Evolutionary conservation across 1,140 invertebrate species (phyloP).

Genomic region (Orchestia grillus): DNA sequence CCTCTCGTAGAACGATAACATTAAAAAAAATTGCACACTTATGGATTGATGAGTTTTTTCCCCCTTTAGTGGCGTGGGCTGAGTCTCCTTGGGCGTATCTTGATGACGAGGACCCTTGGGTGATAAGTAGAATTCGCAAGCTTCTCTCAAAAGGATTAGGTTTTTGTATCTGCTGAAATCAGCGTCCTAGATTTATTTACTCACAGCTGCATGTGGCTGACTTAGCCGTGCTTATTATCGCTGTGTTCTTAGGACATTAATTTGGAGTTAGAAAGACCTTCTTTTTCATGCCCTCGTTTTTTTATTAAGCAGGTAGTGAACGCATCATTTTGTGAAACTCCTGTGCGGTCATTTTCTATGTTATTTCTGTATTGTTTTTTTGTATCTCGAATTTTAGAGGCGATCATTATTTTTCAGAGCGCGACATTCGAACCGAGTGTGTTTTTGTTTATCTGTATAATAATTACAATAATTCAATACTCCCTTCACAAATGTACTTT

Average conservation of each 20-base stretch:
- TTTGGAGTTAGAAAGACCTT: background rate
- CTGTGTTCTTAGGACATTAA: background rate
- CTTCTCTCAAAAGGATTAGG: background rate
- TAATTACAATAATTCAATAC: background rate
- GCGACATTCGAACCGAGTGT: background rate
- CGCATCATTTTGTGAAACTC: background rate
- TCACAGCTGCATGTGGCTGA: background rate
- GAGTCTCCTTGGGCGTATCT: background rate
- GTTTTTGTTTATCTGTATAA: background rate
- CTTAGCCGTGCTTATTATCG: background rate
- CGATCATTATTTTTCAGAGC: background rate
- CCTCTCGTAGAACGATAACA: no score
- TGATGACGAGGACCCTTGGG: background rate
- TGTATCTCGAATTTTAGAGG: background rate
- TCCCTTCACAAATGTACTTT: background rate
- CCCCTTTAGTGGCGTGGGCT: background rate
- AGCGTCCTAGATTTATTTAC: background rate
- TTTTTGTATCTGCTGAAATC: background rate
- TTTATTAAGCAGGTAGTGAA: background rate
- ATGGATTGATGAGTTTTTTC: no score
- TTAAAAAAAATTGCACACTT: no score
- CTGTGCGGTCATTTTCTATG: background rate
- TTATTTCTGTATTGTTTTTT: background rate
- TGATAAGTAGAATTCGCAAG: background rate
- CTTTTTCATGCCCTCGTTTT: background rate